These are phyloP conservation scores for Talpa occidentalis DNA, from an alignment of 2,113 vertebrate species.

Conservation along the genomic window DNA sequence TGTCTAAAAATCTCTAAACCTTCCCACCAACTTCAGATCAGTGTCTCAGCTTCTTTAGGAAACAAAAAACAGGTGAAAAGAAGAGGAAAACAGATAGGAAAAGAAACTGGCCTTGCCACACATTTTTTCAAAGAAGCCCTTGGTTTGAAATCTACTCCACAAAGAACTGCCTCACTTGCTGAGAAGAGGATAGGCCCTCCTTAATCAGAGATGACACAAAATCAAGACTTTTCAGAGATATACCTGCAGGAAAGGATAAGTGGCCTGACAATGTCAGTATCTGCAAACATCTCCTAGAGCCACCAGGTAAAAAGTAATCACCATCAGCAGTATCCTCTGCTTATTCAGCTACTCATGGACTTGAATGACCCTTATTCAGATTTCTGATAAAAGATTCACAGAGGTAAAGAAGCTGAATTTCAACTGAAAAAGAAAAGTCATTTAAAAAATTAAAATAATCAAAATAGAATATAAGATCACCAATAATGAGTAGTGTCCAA, in stretches of 20 bases:
- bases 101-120: conserved; percentile 21
- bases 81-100: conserved; percentile 32
- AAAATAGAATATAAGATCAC: not conserved
- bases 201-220: conserved; percentile 87
- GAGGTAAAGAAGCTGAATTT: conserved; percentile 37
- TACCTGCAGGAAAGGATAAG: conserved; percentile 81
- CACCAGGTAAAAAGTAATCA: conserved; percentile 81
- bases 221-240: conserved; percentile 86
- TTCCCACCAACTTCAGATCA: not conserved
- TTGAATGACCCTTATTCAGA: conserved; percentile 60
- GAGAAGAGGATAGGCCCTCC: conserved; percentile 51
- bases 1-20: not conserved
- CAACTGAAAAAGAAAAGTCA: not conserved
- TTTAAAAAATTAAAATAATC: not conserved
- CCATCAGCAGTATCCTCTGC: conserved; percentile 78
- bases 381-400: conserved; percentile 59
- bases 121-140: conserved; percentile 70
- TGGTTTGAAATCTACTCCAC: conserved; percentile 60
- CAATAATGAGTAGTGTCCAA: conserved; percentile 6
- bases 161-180: conserved; percentile 66
- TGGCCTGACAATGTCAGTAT: conserved; percentile 86
- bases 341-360: conserved; percentile 69
- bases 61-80: not conserved
- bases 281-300: conserved; percentile 85
- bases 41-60: conserved; percentile 45